A percentile compares a stretch with the other conserved stretches of the same genome.
Evolutionary conservation across 2,797 vertebrate species (phyloP).

Genomic region (Carcharodon carcharias): DNA sequence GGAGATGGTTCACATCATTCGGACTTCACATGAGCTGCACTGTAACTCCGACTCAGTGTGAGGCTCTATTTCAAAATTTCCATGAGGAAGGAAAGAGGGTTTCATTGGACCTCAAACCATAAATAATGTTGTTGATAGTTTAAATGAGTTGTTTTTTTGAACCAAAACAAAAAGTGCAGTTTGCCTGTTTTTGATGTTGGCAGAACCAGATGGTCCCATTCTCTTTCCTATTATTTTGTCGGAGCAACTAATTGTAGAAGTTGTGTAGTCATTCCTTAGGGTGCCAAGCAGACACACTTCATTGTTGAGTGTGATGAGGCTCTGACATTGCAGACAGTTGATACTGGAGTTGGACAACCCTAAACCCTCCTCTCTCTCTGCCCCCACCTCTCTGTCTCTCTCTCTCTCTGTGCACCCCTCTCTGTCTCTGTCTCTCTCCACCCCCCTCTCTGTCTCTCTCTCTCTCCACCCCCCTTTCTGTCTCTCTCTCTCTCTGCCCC

Average conservation of each 20-base stretch:
- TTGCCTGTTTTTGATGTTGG: background rate
- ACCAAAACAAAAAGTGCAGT: too few species aligned
- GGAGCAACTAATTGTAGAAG: background rate
- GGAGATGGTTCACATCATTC: background rate
- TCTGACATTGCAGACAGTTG: background rate
- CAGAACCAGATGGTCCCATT: background rate
- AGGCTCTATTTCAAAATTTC: background rate
- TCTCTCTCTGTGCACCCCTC: too few species aligned
- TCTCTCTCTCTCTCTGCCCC: too few species aligned
- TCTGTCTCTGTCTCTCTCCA: too few species aligned
- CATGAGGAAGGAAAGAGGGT: background rate
- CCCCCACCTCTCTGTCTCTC: too few species aligned
- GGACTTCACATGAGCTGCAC: background rate
- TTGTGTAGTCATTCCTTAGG: too few species aligned
- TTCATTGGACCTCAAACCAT: background rate
- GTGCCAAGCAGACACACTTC: background rate
- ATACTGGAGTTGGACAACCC: background rate
- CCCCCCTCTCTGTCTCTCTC: too few species aligned
- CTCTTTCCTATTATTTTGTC: background rate
- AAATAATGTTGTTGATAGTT: background rate
- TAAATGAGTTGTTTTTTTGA: too few species aligned
- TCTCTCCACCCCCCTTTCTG: too few species aligned
- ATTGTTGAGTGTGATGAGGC: background rate
- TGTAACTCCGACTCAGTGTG: background rate
- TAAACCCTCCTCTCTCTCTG: too few species aligned